These are phyloP conservation scores for Cirrhinus mrigala DNA, from an alignment of 2,797 vertebrate genomes.

Conservation along the genomic window DNA sequence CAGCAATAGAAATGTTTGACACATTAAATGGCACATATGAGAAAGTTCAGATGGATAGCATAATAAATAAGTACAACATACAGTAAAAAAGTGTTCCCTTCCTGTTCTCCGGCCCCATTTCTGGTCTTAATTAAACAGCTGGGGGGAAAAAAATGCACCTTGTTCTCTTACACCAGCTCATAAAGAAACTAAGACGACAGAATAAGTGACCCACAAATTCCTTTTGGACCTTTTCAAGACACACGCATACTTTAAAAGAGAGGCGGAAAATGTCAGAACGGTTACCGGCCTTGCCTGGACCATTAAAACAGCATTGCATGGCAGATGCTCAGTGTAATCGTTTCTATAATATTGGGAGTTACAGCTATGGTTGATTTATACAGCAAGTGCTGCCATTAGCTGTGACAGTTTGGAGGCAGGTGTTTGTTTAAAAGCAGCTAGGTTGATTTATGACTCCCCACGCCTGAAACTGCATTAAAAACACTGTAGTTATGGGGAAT, in stretches of 20 bases:
- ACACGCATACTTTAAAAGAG: constrained; percentile 21
- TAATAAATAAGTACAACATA: constrained; percentile 30
- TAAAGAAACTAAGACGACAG: constrained; percentile 39
- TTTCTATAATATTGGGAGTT: constrained; percentile 77
- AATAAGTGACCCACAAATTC: constrained; percentile 30
- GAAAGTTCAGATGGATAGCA: constrained; percentile 22
- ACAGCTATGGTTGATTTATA: constrained; percentile 76
- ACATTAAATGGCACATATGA: constrained; percentile 7
- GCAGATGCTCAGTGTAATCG: constrained; percentile 76
- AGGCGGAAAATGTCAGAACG: constrained; percentile 5
- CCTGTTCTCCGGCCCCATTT: constrained; percentile 4
- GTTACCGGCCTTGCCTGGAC: background rate
- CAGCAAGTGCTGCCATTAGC: constrained; percentile 69
- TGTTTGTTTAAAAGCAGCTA: constrained; percentile 69
- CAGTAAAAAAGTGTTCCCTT: constrained; percentile 12
- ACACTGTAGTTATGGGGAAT: constrained; percentile 22
- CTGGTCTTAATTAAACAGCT: constrained; percentile 46
- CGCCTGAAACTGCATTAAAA: constrained; percentile 46
- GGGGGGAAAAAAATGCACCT: background rate
- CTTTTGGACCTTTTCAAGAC: constrained; percentile 29
- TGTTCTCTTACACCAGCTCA: constrained; percentile 38
- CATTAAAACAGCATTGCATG: constrained; percentile 75
- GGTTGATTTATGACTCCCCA: constrained; percentile 51
- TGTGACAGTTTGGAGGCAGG: constrained; percentile 71
- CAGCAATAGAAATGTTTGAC: constrained; percentile 8